These are phyloP conservation scores for Bostrychus sinensis DNA, from an alignment of 2,113 vertebrate genomes.

Conservation along the genomic window DNA sequence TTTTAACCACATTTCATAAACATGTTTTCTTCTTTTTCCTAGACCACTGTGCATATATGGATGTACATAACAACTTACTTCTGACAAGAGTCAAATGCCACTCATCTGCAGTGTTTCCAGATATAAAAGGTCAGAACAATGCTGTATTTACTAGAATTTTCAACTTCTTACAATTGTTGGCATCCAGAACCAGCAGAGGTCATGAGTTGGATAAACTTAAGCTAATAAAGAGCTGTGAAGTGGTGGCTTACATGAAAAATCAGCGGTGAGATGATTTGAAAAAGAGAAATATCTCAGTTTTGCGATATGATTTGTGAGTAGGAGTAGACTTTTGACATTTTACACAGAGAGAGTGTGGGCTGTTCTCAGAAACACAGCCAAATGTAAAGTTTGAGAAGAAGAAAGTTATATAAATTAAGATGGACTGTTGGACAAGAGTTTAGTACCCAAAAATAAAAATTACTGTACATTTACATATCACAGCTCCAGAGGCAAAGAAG, in stretches of 20 bases:
- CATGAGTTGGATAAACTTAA: not conserved
- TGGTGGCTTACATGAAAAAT: not conserved
- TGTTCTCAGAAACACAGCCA: slow-evolving; percentile 13
- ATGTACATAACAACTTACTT: not conserved
- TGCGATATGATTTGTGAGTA: slow-evolving; percentile 7
- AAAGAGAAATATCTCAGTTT: slow-evolving; percentile 1
- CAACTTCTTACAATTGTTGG: not conserved
- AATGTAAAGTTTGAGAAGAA: slow-evolving; percentile 22
- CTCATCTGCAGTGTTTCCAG: not conserved
- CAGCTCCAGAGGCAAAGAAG: not conserved
- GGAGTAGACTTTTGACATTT: slow-evolving; percentile 39
- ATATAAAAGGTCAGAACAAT: not conserved
- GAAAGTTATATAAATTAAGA: slow-evolving; percentile 18
- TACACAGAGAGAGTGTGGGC: slow-evolving; percentile 18
- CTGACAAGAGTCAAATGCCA: no score
- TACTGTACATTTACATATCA: not conserved
- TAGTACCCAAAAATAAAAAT: not conserved
- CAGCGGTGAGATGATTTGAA: not conserved
- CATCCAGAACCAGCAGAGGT: not conserved
- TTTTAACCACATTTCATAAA: no score
- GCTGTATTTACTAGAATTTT: not conserved
- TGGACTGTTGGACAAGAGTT: not conserved
- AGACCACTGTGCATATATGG: not conserved
- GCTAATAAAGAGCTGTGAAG: not conserved
- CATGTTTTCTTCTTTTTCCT: not conserved